Percentiles rank a stretch among this genome's conserved stretches.
Evolutionary conservation across 1,140 invertebrate genomes (phyloP).

Genomic region (Drosophila melanogaster): DNA sequence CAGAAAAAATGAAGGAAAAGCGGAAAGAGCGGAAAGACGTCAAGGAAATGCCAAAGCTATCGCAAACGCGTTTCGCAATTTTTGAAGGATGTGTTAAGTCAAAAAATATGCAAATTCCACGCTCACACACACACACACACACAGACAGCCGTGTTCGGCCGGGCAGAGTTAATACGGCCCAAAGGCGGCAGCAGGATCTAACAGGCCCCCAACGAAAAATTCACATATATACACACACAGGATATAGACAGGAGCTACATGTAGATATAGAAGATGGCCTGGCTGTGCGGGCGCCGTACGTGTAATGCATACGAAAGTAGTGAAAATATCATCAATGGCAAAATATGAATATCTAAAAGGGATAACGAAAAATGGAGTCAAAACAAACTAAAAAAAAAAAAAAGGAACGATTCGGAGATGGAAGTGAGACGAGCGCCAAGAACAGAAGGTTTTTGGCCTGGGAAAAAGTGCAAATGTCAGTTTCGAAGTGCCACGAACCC

Average conservation of each 20-base stretch:
- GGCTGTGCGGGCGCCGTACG: slow-evolving; percentile 58
- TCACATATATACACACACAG: background rate
- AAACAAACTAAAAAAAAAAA: slow-evolving; percentile 47
- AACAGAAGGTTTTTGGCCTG: slow-evolving; percentile 13
- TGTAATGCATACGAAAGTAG: slow-evolving; percentile 82
- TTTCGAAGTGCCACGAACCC: slow-evolving; percentile 56
- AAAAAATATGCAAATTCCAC: slow-evolving; percentile 80
- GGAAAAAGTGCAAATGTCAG: slow-evolving; percentile 79
- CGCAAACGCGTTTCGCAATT: slow-evolving; percentile 81
- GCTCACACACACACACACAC: slow-evolving; percentile 25
- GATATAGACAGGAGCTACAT: background rate
- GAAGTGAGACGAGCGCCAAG: slow-evolving; percentile 10
- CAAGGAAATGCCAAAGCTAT: slow-evolving; percentile 82
- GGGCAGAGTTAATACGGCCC: slow-evolving; percentile 69
- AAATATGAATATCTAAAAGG: slow-evolving; percentile 83
- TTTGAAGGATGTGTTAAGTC: slow-evolving; percentile 83
- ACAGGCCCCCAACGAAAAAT: slow-evolving; percentile 2
- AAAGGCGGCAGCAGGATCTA: slow-evolving; percentile 45
- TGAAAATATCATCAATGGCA: slow-evolving; percentile 82
- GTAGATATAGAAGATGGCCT: slow-evolving; percentile 21
- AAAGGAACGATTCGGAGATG: background rate
- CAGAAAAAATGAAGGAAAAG: slow-evolving; percentile 26
- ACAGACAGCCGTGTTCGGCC: slow-evolving; percentile 38
- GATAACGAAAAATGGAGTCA: slow-evolving; percentile 73
- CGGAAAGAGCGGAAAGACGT: slow-evolving; percentile 67